These are phyloP conservation scores for Melanocharis versteri DNA, from an alignment of 2,113 vertebrate genomes.

Conservation along the genomic window DNA sequence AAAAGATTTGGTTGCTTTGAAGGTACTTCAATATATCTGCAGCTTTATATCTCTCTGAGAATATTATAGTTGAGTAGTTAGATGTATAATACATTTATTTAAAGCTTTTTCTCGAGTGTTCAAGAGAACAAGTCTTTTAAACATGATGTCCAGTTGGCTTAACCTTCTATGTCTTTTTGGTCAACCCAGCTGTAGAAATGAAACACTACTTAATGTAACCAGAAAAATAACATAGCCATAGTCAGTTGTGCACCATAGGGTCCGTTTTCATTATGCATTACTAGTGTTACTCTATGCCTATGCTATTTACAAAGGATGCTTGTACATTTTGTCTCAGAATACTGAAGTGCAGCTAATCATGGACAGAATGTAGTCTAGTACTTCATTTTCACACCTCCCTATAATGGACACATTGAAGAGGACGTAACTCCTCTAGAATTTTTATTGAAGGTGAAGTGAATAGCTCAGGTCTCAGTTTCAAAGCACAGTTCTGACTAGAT, in stretches of 20 bases:
- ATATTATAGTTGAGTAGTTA: not conserved
- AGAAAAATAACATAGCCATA: not conserved
- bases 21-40: not conserved
- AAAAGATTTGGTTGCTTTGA: not conserved
- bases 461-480: not conserved
- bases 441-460: not conserved
- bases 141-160: not conserved
- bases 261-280: not conserved
- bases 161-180: not conserved
- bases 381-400: not conserved
- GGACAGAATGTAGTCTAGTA: not conserved
- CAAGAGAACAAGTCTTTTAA: not conserved
- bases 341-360: not conserved
- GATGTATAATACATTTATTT: not conserved
- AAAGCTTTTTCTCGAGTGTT: not conserved
- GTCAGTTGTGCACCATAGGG: not conserved
- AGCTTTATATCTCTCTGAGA: not conserved
- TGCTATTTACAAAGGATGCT: not conserved
- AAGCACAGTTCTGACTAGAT: not conserved
- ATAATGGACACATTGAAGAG: not conserved
- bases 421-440: not conserved
- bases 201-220: not conserved
- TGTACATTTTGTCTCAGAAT: not conserved
- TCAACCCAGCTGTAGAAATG: not conserved
- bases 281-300: not conserved